phyloP scores from a whole-genome alignment of 2,888 invertebrate species.

The Lysandra coridon region DNA sequence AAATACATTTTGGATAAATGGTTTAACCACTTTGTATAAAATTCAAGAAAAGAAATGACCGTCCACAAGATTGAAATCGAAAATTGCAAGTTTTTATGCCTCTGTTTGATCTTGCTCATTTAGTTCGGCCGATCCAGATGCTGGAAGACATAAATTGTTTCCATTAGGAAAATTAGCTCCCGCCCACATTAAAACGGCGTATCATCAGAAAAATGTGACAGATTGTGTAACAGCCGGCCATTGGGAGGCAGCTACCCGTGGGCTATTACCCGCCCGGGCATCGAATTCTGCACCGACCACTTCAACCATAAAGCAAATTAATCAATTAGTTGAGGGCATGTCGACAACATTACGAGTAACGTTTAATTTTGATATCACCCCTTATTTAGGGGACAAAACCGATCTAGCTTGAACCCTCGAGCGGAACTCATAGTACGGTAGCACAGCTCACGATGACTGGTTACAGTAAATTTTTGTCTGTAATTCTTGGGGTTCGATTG shows the following conservation, averaged over 20 bases:
- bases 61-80: not conserved
- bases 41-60: not conserved
- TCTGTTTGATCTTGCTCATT: not conserved
- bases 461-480: conserved; percentile 56
- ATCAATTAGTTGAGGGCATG: conserved; percentile 79
- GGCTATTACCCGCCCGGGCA: conserved; percentile 65
- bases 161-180: conserved; percentile 53
- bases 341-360: conserved; percentile 77
- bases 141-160: conserved; percentile 34
- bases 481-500: conserved; percentile 62
- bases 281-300: conserved; percentile 71
- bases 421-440: conserved; percentile 36
- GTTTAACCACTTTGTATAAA: not conserved
- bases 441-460: conserved; percentile 49
- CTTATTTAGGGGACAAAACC: conserved; percentile 47
- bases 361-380: conserved; percentile 74
- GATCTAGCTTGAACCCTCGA: conserved; percentile 46
- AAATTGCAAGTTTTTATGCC: not conserved
- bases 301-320: conserved; percentile 79
- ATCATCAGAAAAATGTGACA: conserved; percentile 70
- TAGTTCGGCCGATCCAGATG: not conserved
- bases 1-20: not conserved
- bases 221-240: conserved; percentile 72
- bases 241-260: conserved; percentile 68
- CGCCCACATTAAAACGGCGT: conserved; percentile 46